These are phyloP conservation scores for Sebastes fasciatus DNA, from an alignment of 2,113 vertebrate species.

Conservation along the genomic window DNA sequence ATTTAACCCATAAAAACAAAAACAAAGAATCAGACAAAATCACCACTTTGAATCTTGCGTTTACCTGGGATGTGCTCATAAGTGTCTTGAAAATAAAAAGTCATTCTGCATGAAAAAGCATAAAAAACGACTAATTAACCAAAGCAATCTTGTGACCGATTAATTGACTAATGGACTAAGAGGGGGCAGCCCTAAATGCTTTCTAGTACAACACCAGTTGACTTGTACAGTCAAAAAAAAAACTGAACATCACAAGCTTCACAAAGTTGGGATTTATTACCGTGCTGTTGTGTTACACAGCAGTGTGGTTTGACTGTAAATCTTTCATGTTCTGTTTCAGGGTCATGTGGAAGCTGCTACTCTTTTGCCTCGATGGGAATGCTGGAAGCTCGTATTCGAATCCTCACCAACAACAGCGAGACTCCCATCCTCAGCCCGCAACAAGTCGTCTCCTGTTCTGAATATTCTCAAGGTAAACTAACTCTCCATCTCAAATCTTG, in stretches of 20 bases:
- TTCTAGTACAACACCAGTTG: background rate
- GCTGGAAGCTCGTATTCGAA: conserved; percentile 93
- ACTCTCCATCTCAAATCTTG: background rate
- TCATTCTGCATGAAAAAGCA: too few relatives aligned
- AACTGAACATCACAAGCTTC: background rate
- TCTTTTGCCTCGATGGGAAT: conserved; percentile 94
- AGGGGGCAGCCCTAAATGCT: too few relatives aligned
- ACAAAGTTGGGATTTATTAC: background rate
- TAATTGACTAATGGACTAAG: too few relatives aligned
- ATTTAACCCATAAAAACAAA: too few relatives aligned
- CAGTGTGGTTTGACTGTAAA: background rate
- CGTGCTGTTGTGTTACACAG: background rate
- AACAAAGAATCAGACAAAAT: too few relatives aligned
- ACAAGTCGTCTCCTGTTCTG: conserved; percentile 94
- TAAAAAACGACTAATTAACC: too few relatives aligned
- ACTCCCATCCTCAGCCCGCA: conserved; percentile 91
- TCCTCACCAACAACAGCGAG: conserved; percentile 92
- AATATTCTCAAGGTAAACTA: conserved; percentile 94
- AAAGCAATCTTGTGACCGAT: too few relatives aligned
- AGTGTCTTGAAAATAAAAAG: too few relatives aligned
- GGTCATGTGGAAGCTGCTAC: conserved; percentile 93
- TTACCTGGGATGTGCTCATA: too few relatives aligned
- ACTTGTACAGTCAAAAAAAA: background rate
- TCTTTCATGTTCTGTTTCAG: conserved; percentile 72
- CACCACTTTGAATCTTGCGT: too few relatives aligned